These are phyloP conservation scores for Porites divaricata DNA, from an alignment of 92 coral and sea anemone species.

Conservation along the genomic window DNA sequence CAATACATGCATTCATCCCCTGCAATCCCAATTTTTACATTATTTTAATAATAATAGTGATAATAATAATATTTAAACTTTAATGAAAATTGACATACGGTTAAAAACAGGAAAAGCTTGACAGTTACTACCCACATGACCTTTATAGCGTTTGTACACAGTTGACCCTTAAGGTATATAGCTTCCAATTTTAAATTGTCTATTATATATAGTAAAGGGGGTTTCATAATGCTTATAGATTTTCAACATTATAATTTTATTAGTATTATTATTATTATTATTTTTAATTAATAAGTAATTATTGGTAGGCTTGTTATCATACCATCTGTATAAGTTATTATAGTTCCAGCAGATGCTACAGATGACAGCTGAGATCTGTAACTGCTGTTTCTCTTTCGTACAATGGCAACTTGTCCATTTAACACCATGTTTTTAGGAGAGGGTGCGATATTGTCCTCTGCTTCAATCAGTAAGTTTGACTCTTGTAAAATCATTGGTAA, in stretches of 20 bases:
- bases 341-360: constrained; percentile 35
- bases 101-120: too few species aligned
- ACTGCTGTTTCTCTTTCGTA: constrained; percentile 39
- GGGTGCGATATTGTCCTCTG: neutral
- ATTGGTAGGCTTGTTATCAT: neutral
- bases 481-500: constrained; percentile 19
- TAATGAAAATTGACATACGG: too few species aligned
- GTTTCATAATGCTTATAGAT: too few species aligned
- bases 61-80: too few species aligned
- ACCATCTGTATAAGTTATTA: constrained; percentile 42
- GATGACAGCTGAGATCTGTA: constrained; percentile 63
- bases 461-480: neutral
- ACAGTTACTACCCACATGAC: too few species aligned
- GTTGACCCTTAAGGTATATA: too few species aligned
- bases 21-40: too few species aligned
- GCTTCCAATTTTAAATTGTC: too few species aligned
- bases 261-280: neutral
- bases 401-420: constrained; percentile 11
- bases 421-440: neutral
- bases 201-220: too few species aligned
- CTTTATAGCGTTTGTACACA: too few species aligned
- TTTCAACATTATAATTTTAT: neutral
- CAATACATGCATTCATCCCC: too few species aligned
- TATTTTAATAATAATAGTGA: too few species aligned
- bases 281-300: neutral